Evolutionary conservation across 2,113 vertebrate species (phyloP).

Genomic region (Nestor notabilis): DNA sequence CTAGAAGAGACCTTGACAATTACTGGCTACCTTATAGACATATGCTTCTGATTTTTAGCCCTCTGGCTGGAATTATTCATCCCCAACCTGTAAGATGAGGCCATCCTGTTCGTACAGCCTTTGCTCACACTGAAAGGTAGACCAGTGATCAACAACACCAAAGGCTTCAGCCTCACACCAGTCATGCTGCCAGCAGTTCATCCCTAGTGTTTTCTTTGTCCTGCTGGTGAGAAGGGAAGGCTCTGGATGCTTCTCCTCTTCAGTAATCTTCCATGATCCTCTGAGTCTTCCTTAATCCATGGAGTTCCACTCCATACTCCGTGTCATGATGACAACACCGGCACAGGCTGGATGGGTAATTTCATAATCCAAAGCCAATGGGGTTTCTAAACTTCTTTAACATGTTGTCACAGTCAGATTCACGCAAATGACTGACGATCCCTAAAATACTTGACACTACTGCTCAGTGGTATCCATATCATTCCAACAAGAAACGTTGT

Average conservation of each 20-base stretch:
- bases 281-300: background rate
- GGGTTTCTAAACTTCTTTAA: background rate
- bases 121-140: background rate
- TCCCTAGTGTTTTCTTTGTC: background rate
- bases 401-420: background rate
- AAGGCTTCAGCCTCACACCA: conserved; percentile 6
- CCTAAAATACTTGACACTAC: background rate
- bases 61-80: background rate
- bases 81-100: conserved; percentile 25
- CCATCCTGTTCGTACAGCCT: conserved; percentile 13
- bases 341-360: background rate
- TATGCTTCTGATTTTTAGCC: background rate
- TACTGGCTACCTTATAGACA: background rate
- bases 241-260: background rate
- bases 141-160: background rate
- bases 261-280: background rate
- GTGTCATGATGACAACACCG: rapidly evolving
- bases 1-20: background rate
- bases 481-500: background rate
- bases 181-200: background rate
- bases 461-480: background rate
- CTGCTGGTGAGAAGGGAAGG: background rate
- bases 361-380: background rate
- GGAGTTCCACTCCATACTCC: background rate
- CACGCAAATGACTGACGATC: background rate